Evolutionary conservation across 2,888 invertebrate species (phyloP).

Genomic region (Hedya salicella): DNA sequence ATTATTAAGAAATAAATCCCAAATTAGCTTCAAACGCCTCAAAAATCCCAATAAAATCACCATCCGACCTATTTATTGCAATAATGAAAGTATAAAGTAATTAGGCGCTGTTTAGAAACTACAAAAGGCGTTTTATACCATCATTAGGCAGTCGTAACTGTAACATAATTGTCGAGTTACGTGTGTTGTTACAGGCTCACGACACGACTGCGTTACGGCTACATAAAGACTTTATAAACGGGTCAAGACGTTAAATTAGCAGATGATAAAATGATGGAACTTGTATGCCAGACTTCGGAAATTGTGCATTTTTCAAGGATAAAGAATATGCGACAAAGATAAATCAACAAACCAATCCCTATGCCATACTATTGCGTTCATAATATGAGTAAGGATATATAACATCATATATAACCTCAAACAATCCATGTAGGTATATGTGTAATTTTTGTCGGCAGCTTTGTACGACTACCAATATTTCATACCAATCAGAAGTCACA

Average conservation of each 20-base stretch:
- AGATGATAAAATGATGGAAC: no score
- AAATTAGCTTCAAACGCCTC: conserved; percentile 10
- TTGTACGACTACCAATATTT: no score
- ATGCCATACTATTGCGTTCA: no score
- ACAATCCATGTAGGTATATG: no score
- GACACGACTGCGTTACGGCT: conserved; percentile 45
- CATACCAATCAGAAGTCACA: no score
- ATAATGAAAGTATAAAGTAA: conserved; percentile 38
- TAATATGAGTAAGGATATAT: no score
- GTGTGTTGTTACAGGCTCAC: conserved; percentile 38
- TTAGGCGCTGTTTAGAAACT: conserved; percentile 56
- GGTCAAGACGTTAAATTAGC: background rate
- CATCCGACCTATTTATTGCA: conserved; percentile 30
- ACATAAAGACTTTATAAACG: background rate
- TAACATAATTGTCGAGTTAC: conserved; percentile 53
- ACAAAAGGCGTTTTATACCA: conserved; percentile 58
- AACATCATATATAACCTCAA: no score
- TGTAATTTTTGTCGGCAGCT: no score
- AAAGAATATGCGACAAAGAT: no score
- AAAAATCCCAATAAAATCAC: conserved; percentile 12
- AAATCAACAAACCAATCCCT: no score
- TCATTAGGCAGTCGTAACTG: conserved; percentile 61
- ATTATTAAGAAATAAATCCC: background rate
- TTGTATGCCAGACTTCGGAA: no score
- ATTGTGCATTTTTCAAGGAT: no score